Conservation (phyloP, 2,888 invertebrate species). For the Emmelina monodactyla region DNA sequence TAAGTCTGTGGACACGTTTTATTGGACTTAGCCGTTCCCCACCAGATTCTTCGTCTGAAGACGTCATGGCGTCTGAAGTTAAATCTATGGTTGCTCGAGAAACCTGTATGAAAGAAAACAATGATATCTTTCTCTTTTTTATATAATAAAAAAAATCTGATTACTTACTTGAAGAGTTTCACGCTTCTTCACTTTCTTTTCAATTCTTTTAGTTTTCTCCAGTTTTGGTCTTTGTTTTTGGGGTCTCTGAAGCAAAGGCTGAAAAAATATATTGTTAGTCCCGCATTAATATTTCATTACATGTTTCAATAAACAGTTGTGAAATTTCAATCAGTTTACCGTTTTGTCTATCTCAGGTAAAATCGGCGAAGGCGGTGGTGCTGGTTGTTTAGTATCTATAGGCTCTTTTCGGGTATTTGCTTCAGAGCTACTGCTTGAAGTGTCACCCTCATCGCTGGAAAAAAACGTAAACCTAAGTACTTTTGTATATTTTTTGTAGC, state of each 20-base stretch:
- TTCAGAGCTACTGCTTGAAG: conserved; percentile 75
- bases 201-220: conserved; percentile 50
- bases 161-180: conserved; percentile 64
- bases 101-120: conserved; percentile 37
- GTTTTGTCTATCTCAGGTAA: conserved; percentile 46
- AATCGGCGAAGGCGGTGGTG: conserved; percentile 78
- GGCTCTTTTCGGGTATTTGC: conserved; percentile 68
- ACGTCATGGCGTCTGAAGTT: conserved; percentile 73
- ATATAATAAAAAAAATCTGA: conserved; percentile 12
- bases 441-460: conserved; percentile 80
- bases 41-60: conserved; percentile 68
- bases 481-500: neutral
- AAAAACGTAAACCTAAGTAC: conserved; percentile 7
- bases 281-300: too few species aligned
- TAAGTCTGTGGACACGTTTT: conserved; percentile 45
- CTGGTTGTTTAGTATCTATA: conserved; percentile 47
- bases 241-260: conserved; percentile 31
- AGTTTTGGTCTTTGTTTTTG: conserved; percentile 40
- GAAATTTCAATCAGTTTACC: neutral
- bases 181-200: conserved; percentile 53
- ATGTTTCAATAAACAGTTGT: neutral
- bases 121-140: neutral
- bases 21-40: conserved; percentile 54
- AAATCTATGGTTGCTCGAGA: conserved; percentile 66
- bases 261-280: neutral